phyloP scores from a whole-genome alignment of 2,888 invertebrate species.

The Ecdyonurus torrentis region DNA sequence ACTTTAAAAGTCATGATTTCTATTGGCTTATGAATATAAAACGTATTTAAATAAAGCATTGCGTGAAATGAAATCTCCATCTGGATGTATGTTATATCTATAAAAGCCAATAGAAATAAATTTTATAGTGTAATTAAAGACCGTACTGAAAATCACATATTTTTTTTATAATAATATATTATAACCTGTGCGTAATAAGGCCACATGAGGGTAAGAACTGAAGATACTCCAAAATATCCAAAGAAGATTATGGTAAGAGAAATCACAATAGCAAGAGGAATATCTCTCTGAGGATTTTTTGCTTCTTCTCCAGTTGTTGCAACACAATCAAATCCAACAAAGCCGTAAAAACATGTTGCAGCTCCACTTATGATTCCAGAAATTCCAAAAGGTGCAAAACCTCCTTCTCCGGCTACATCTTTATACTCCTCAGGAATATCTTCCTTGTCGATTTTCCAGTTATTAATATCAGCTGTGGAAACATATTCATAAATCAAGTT shows the following conservation, averaged over 20 bases:
- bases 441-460: slow-evolving; percentile 24
- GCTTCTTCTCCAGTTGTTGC: slow-evolving; percentile 88
- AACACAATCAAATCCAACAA: slow-evolving; percentile 86
- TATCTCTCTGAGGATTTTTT: slow-evolving; percentile 67
- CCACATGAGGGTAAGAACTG: slow-evolving; percentile 71
- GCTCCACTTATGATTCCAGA: slow-evolving; percentile 62
- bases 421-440: slow-evolving; percentile 19
- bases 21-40: too few relatives aligned
- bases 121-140: too few relatives aligned
- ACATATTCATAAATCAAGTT: too few relatives aligned
- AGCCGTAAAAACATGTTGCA: slow-evolving; percentile 80
- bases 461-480: slow-evolving; percentile 22
- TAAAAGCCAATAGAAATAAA: too few relatives aligned
- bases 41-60: too few relatives aligned
- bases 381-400: slow-evolving; percentile 69
- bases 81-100: too few relatives aligned
- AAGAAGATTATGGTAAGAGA: slow-evolving; percentile 72
- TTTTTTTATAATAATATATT: too few relatives aligned
- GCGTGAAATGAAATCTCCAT: too few relatives aligned
- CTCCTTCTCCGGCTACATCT: slow-evolving; percentile 40
- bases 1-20: too few relatives aligned
- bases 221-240: slow-evolving; percentile 80
- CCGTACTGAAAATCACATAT: too few relatives aligned
- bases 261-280: slow-evolving; percentile 73
- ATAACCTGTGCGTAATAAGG: slow-evolving; percentile 69